Conservation (phyloP, 30 jellyfish, hydroid and myxozoan species). For the Turritopsis dohrnii region DNA sequence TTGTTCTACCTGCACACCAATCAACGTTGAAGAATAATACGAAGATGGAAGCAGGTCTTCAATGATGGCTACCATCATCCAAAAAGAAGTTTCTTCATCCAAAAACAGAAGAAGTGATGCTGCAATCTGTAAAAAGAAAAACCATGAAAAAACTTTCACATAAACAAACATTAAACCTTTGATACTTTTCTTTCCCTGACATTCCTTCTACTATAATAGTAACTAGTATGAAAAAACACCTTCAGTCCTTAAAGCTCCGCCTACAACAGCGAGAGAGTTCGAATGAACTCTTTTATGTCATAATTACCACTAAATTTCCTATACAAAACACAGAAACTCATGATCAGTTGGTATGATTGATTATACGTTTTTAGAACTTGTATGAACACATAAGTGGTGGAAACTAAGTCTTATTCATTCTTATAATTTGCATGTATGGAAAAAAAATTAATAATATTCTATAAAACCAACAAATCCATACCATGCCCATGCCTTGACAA, state of each 20-base stretch:
- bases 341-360: too few relatives aligned
- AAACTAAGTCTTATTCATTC: too few relatives aligned
- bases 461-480: background rate
- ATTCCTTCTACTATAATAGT: background rate
- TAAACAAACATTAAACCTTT: background rate
- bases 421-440: too few relatives aligned
- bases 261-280: too few relatives aligned
- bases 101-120: conserved; percentile 69
- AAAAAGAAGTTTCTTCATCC: conserved; percentile 86
- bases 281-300: too few relatives aligned
- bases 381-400: too few relatives aligned
- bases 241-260: background rate
- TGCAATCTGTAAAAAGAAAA: conserved; percentile 48
- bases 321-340: too few relatives aligned
- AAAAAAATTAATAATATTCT: too few relatives aligned
- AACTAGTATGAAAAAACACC: background rate
- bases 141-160: background rate
- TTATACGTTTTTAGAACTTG: too few relatives aligned
- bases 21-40: conserved; percentile 76
- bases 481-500: conserved; percentile 99
- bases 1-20: conserved; percentile 99
- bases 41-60: conserved; percentile 89
- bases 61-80: conserved; percentile 92
- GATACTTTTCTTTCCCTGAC: background rate
- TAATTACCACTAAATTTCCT: too few relatives aligned